Percentiles rank a stretch among this genome's conserved stretches.
Evolutionary conservation across 2,797 vertebrate species (phyloP).

Genomic region (Muraenolepis orangiensis): DNA sequence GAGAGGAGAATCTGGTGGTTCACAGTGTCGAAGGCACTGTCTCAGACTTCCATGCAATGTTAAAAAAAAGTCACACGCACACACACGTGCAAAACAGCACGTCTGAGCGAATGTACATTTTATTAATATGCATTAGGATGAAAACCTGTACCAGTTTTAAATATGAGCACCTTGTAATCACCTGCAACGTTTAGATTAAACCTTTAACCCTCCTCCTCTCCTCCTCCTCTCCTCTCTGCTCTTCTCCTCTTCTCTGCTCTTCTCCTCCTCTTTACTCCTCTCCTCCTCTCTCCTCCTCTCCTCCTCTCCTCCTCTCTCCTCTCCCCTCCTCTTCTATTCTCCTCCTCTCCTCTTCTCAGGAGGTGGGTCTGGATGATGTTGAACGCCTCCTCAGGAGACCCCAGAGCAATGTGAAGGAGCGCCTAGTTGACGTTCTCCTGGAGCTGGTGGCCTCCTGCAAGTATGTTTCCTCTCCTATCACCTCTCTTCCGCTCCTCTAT

Average conservation of each 20-base stretch:
- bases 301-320: neutral
- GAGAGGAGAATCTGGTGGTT: too few species aligned
- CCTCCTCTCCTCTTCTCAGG: conserved; percentile 61
- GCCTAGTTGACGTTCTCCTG: conserved; percentile 78
- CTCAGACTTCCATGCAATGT: too few species aligned
- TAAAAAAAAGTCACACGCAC: too few species aligned
- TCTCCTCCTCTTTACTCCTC: neutral
- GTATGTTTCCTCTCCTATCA: conserved; percentile 59
- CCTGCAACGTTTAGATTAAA: too few species aligned
- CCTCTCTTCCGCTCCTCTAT: neutral
- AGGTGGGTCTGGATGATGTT: conserved; percentile 81
- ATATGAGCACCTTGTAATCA: too few species aligned
- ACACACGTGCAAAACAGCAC: too few species aligned
- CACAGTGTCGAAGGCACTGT: too few species aligned
- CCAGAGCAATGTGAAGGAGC: conserved; percentile 72
- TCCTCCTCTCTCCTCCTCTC: neutral
- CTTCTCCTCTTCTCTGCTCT: neutral
- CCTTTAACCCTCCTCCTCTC: too few species aligned
- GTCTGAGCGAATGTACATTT: too few species aligned
- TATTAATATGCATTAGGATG: too few species aligned
- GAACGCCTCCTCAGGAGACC: conserved; percentile 79
- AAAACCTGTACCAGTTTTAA: too few species aligned
- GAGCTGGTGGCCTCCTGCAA: conserved; percentile 89
- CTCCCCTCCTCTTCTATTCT: neutral
- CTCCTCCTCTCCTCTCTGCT: too few species aligned